Evolutionary conservation across 2,888 invertebrate species (phyloP), one percentile per base, ranked within the genome.

Genomic region (Trissolcus brochymenae): DNA sequence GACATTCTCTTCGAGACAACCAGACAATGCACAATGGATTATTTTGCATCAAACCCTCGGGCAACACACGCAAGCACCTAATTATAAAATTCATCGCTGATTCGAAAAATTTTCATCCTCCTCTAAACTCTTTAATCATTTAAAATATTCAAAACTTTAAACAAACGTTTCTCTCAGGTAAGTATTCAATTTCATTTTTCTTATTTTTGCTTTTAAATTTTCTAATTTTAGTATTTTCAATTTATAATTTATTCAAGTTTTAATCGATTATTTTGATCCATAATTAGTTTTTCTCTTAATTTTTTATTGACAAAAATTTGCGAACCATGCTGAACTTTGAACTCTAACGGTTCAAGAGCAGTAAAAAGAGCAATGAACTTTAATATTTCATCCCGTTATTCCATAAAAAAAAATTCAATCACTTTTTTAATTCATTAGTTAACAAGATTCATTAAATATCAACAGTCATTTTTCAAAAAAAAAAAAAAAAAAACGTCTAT

Each of bases 31-130:
- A 65, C 60, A 66, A 66, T 60, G 35, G 35, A 65, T 49, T 19
- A 17, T 49, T 60, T 59, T 66, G 57, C 57, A 57, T 41, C 16
- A 3, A n/a, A 53, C 51, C 73, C 57, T 11, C 50, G 9, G 73
- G 73, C 73, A 43, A 55, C 57, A 51, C 73, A 73, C 73, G 73
- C 73, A 66, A 66, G 46, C 64, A 9, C 49, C 35, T 35, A 61
- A n/a, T 40, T 51, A 7, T 40, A 73, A 60, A 55, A 55, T 66
- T 66, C 66, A 61, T 73, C 49, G 73, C 66, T 6, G 54, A 61
- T 50, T 25, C 56, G 55, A 55, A 66, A 35, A 35, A 35, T 35
- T 7, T 35, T 35, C 35, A 25, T 55, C 61, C n/a, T 6, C 21
- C 9, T 46, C 43, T 57, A 57, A 57, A 53, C 40, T 7, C 43